phyloP scores from a whole-genome alignment of 1,140 invertebrate genomes.

The Eumaeus atala region DNA sequence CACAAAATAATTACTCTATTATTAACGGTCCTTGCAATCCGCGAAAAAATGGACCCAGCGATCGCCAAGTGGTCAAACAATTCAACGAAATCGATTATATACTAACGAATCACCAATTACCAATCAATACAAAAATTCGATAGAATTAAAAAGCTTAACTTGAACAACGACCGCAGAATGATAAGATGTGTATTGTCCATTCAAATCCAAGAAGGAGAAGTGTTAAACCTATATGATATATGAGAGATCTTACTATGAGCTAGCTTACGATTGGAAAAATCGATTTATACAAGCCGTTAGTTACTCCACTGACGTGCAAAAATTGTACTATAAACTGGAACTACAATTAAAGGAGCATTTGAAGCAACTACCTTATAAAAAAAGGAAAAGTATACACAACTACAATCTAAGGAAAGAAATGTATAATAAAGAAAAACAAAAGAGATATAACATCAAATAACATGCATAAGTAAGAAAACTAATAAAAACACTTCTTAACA shows the following conservation, averaged over 20 bases:
- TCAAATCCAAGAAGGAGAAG: conserved; percentile 15
- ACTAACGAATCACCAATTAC: conserved; percentile 18
- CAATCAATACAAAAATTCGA: conserved; percentile 13
- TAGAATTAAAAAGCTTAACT: conserved; percentile 21
- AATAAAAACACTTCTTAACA: conserved; percentile 17
- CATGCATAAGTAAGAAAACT: conserved; percentile 20
- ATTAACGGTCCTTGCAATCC: too few species aligned
- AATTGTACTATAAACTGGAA: not conserved
- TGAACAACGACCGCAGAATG: conserved; percentile 9
- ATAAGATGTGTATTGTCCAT: conserved; percentile 18
- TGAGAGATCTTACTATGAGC: not conserved
- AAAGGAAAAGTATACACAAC: not conserved
- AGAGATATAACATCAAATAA: conserved; percentile 18
- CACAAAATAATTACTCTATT: too few species aligned
- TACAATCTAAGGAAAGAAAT: too few species aligned
- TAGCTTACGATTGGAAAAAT: conserved; percentile 12
- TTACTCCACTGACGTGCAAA: too few species aligned
- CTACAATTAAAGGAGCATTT: conserved; percentile 9
- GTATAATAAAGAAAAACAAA: conserved; percentile 21
- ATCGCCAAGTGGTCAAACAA: conserved; percentile 12
- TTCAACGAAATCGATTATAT: conserved; percentile 18
- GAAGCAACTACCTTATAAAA: conserved; percentile 11
- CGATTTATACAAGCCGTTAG: not conserved
- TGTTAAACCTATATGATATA: conserved; percentile 14
- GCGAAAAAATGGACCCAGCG: conserved; percentile 14